phyloP scores from a whole-genome alignment of 2,888 invertebrate species.

The Drosophila tripunctata region DNA sequence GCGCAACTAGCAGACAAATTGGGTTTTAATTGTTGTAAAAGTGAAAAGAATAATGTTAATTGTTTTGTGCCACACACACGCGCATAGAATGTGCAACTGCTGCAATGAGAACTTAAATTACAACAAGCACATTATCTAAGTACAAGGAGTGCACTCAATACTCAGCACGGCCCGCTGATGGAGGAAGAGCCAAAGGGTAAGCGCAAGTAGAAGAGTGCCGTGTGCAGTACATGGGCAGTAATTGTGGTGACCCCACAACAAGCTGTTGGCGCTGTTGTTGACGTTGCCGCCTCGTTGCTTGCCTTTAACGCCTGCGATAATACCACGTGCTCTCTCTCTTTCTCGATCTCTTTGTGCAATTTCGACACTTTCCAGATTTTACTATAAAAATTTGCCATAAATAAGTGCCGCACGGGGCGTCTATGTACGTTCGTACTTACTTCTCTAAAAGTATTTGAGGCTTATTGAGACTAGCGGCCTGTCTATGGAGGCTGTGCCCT shows the following conservation, averaged over 20 bases:
- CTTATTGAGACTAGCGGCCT: no score
- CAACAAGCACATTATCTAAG: slow-evolving; percentile 65
- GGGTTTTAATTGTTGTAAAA: neutral
- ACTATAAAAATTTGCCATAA: slow-evolving; percentile 77
- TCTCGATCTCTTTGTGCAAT: slow-evolving; percentile 33
- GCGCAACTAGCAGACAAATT: neutral
- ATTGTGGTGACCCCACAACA: slow-evolving; percentile 49
- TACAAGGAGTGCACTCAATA: no score
- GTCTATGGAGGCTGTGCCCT: slow-evolving; percentile 57
- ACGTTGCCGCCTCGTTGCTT: slow-evolving; percentile 58
- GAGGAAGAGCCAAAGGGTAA: slow-evolving; percentile 27
- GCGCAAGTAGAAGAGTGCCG: slow-evolving; percentile 49
- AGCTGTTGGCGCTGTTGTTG: slow-evolving; percentile 39
- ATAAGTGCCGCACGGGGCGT: slow-evolving; percentile 64
- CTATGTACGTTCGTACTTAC: slow-evolving; percentile 15
- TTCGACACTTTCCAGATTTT: slow-evolving; percentile 80
- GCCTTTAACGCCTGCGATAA: slow-evolving; percentile 49
- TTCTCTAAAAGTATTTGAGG: slow-evolving; percentile 57
- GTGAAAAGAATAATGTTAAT: slow-evolving; percentile 11
- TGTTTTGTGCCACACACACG: slow-evolving; percentile 27
- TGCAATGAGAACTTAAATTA: slow-evolving; percentile 68
- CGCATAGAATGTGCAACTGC: slow-evolving; percentile 41
- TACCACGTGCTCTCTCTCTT: slow-evolving; percentile 3
- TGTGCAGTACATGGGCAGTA: slow-evolving; percentile 48
- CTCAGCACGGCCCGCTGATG: no score